These are phyloP conservation scores for Plecturocebus donacophilus DNA, from an alignment of 2,113 vertebrate genomes.

Conservation along the genomic window DNA sequence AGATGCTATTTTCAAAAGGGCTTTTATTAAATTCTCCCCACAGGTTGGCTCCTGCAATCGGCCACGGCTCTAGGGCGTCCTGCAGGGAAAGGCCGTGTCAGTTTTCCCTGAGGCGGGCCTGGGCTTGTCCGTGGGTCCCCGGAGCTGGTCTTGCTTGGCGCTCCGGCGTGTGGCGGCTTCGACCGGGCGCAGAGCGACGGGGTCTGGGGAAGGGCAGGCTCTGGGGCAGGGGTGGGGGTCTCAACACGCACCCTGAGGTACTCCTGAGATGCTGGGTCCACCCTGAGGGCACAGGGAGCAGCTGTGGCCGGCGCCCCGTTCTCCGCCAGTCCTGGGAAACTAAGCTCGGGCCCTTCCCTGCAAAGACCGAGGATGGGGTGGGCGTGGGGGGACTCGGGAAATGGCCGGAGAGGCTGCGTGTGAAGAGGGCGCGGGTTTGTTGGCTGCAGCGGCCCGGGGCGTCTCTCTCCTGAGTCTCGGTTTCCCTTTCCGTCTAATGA, in stretches of 20 bases:
- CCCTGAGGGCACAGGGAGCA: background rate
- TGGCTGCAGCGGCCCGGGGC: background rate
- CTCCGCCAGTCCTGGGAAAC: background rate
- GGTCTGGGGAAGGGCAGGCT: background rate
- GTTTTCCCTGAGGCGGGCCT: background rate
- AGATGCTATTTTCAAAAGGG: background rate
- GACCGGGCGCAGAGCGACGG: background rate
- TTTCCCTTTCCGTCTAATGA: background rate
- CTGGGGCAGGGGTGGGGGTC: background rate
- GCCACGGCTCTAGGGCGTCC: background rate
- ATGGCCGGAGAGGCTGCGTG: too few species aligned
- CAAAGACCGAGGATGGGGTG: background rate
- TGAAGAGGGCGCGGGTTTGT: background rate
- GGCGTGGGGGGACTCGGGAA: too few species aligned
- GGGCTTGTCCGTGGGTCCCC: background rate
- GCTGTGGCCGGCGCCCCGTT: background rate
- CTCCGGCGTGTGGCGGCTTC: fast-evolving
- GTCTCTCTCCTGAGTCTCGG: background rate
- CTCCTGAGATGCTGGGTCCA: conserved; percentile 32
- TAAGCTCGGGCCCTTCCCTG: background rate
- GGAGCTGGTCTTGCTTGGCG: background rate
- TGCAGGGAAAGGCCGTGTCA: background rate
- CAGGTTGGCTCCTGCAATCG: background rate
- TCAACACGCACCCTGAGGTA: background rate
- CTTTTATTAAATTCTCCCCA: conserved; percentile 64